A percentile compares a stretch with the other conserved stretches of the same genome.
Evolutionary conservation across 2,113 vertebrate species (phyloP).

Genomic region (Antechinus stuartii): DNA sequence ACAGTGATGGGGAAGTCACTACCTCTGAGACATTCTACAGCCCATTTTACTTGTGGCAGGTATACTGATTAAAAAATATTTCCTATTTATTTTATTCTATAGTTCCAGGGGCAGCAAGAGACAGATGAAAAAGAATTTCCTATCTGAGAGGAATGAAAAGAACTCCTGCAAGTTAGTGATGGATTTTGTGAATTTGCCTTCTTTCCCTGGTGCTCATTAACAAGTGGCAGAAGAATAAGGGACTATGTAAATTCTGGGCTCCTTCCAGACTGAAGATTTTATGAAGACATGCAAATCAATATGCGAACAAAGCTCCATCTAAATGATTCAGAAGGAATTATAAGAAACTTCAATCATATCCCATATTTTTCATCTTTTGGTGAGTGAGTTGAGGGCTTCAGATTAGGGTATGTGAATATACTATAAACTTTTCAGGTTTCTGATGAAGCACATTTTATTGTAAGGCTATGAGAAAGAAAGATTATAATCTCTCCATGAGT

Average conservation of each 20-base stretch:
- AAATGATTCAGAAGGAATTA: neutral
- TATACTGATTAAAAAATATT: neutral
- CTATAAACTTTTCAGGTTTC: neutral
- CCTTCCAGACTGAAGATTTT: neutral
- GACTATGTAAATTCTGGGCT: neutral
- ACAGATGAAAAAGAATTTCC: neutral
- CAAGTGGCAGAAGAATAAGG: neutral
- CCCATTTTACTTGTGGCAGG: neutral
- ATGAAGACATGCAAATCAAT: neutral
- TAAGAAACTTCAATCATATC: neutral
- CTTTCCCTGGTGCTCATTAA: neutral
- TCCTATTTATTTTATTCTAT: neutral
- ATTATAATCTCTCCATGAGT: neutral
- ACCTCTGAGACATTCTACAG: neutral
- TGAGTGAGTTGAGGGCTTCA: neutral
- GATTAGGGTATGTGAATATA: neutral
- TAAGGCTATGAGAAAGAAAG: accelerated
- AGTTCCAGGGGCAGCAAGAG: neutral
- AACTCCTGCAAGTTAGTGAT: neutral
- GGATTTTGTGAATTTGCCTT: neutral
- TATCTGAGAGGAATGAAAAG: neutral
- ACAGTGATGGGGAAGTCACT: neutral
- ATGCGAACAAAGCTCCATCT: neutral
- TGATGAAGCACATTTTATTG: neutral
- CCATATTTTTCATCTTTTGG: neutral